Percentiles rank a stretch among this genome's conserved stretches.
Conservation (phyloP, 2,797 vertebrate species). For the Mus spretus region DNA sequence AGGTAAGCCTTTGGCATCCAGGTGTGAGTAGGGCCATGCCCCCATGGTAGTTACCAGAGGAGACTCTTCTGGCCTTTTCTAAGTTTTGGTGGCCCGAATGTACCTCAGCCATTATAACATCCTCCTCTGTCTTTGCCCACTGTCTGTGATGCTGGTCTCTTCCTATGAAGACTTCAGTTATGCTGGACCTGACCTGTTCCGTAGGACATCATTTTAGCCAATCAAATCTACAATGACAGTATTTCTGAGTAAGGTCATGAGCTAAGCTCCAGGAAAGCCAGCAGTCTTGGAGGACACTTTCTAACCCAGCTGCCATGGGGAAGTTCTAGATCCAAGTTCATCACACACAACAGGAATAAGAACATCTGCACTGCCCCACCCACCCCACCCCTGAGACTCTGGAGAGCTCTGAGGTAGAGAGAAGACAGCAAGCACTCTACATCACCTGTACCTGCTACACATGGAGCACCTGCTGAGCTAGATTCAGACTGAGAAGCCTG, state of each 20-base stretch:
- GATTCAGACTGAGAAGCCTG: not conserved
- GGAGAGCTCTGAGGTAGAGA: not conserved
- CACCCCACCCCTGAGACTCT: no score
- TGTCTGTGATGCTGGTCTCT: not conserved
- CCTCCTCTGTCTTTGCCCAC: not conserved
- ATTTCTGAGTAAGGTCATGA: not conserved
- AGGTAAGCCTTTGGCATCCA: not conserved
- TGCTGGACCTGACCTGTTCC: not conserved
- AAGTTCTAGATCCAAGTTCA: not conserved
- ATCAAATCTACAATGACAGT: not conserved
- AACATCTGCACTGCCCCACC: not conserved
- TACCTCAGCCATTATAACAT: not conserved
- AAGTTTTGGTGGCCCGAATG: not conserved
- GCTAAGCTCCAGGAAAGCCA: not conserved
- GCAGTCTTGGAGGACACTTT: not conserved
- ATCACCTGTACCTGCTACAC: no score
- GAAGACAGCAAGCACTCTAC: not conserved
- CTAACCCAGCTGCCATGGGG: not conserved
- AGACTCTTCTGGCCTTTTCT: not conserved
- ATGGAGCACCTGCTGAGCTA: not conserved
- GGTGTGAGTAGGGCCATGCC: not conserved
- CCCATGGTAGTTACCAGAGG: not conserved
- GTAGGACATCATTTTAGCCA: not conserved
- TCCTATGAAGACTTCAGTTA: not conserved
- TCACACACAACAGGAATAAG: accelerated